phyloP scores from a whole-genome alignment of 2,113 vertebrate genomes.

The Synchiropus splendidus region DNA sequence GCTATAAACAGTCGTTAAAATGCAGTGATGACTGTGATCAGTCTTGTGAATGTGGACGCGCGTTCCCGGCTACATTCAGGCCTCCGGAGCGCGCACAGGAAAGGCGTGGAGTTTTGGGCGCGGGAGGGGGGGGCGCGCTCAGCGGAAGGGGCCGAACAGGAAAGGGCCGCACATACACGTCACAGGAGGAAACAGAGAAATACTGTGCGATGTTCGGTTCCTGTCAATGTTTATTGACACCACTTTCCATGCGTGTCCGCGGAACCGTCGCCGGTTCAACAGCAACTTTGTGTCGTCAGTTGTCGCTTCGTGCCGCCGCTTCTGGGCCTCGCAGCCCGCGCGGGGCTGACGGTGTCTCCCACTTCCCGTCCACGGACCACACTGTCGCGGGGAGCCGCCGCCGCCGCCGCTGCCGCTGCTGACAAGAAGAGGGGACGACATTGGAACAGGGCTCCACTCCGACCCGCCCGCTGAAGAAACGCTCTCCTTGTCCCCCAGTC shows the following conservation, averaged over 20 bases:
- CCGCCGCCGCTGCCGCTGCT: slow-evolving; percentile 4
- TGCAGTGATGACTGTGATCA: no score
- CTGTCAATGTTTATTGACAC: slow-evolving; percentile 42
- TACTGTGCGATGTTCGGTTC: slow-evolving; percentile 50
- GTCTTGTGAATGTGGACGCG: slow-evolving; percentile 24
- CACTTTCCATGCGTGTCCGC: slow-evolving; percentile 9
- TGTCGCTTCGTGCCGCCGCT: no score
- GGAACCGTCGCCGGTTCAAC: slow-evolving; percentile 12
- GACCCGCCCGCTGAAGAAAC: slow-evolving; percentile 19
- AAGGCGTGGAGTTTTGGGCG: slow-evolving; percentile 40
- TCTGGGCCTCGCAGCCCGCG: no score
- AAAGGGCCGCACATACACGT: slow-evolving; percentile 54
- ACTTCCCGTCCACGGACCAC: slow-evolving; percentile 53
- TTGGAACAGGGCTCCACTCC: no score
- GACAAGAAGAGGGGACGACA: no score
- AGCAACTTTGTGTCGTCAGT: slow-evolving; percentile 20
- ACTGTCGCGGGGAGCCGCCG: slow-evolving; percentile 19
- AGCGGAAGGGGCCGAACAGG: slow-evolving; percentile 61
- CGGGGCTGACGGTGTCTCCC: slow-evolving; percentile 32
- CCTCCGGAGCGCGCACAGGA: slow-evolving; percentile 25
- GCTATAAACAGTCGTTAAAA: no score
- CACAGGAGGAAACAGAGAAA: slow-evolving; percentile 38
- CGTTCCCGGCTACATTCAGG: slow-evolving; percentile 22
- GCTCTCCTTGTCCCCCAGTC: slow-evolving; percentile 35
- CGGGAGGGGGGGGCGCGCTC: slow-evolving; percentile 30